These are phyloP conservation scores for Aldabrachelys gigantea DNA, from an alignment of 2,113 vertebrate species.

Conservation along the genomic window DNA sequence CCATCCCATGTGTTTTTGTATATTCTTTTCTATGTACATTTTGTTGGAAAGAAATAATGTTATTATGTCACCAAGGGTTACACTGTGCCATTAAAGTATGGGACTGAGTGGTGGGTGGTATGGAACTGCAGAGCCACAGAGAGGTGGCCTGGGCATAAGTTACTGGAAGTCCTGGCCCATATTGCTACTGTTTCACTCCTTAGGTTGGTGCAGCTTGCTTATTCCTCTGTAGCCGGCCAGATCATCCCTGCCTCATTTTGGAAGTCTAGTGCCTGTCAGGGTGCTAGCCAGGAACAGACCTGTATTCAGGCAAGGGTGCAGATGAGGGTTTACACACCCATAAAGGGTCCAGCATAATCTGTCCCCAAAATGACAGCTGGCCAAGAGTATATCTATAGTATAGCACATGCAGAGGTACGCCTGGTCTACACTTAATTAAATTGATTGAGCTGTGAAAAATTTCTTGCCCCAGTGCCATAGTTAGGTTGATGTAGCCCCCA, in stretches of 20 bases:
- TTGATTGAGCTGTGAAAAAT: background rate
- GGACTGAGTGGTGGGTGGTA: background rate
- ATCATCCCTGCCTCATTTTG: background rate
- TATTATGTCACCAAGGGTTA: background rate
- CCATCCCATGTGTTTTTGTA: background rate
- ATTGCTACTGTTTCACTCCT: background rate
- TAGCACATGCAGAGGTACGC: background rate
- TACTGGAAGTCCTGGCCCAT: background rate
- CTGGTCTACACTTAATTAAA: background rate
- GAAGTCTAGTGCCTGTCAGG: background rate
- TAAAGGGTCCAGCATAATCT: background rate
- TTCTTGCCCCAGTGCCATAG: background rate
- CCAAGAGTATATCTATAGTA: background rate
- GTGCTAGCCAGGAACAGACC: background rate
- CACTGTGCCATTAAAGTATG: background rate
- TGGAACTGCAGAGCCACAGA: background rate
- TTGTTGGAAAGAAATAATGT: background rate
- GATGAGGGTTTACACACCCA: background rate
- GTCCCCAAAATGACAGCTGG: no score
- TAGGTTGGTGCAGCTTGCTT: background rate
- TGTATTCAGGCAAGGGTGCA: background rate
- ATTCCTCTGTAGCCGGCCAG: background rate
- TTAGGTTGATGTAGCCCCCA: background rate
- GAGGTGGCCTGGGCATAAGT: background rate
- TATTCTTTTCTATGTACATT: background rate